phyloP scores from a whole-genome alignment of 2,113 vertebrate species.

The Harpagus bidentatus region DNA sequence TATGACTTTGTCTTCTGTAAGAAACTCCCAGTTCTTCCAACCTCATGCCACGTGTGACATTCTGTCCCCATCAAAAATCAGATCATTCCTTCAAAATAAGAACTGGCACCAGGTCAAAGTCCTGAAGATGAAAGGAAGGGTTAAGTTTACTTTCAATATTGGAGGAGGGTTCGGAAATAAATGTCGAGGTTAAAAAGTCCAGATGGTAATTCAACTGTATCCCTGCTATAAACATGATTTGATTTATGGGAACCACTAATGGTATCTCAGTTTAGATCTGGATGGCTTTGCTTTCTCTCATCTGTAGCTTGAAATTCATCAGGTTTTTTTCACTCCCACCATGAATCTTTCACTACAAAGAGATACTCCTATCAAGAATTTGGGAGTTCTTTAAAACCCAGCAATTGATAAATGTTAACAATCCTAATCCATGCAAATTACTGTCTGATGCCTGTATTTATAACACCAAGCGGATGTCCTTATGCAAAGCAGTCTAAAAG shows the following conservation, averaged over 20 bases:
- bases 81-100: constrained; percentile 63
- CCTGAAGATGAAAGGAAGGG: constrained; percentile 78
- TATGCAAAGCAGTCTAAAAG: constrained; percentile 72
- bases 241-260: constrained; percentile 85
- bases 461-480: constrained; percentile 67
- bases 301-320: constrained; percentile 82
- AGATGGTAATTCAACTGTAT: constrained; percentile 86
- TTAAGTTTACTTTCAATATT: constrained; percentile 79
- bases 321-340: constrained; percentile 75
- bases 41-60: constrained; percentile 45
- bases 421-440: constrained; percentile 83
- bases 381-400: constrained; percentile 79
- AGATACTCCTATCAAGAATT: constrained; percentile 77
- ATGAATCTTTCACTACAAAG: constrained; percentile 88
- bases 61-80: constrained; percentile 63
- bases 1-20: constrained; percentile 43
- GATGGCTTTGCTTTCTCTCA: constrained; percentile 79
- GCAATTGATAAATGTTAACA: constrained; percentile 81
- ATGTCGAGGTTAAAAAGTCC: constrained; percentile 87
- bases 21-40: constrained; percentile 42
- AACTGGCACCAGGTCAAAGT: constrained; percentile 62
- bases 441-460: constrained; percentile 77
- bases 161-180: constrained; percentile 79
- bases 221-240: constrained; percentile 82
- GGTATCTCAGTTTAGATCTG: constrained; percentile 84